Conservation (phyloP, 2,888 invertebrate genomes). For the Metellina segmentata region DNA sequence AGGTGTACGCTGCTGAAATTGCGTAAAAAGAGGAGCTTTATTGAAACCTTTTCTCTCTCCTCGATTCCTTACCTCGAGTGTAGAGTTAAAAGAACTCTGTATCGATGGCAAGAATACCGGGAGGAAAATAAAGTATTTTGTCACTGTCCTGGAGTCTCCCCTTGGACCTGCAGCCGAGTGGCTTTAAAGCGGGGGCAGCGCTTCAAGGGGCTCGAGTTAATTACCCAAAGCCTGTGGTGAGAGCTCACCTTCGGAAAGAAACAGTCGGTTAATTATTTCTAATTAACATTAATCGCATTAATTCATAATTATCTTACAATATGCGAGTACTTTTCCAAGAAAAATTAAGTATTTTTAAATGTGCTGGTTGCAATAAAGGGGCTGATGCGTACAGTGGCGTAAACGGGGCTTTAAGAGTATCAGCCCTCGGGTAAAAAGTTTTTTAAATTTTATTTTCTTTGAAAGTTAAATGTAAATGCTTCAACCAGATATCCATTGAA, state of each 20-base stretch:
- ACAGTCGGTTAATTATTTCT: neutral
- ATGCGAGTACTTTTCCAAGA: neutral
- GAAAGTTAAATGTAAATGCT: no score
- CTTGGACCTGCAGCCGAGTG: no score
- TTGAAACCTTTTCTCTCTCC: constrained; percentile 9
- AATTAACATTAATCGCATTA: constrained; percentile 1
- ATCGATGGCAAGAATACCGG: neutral
- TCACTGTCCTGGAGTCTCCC: no score
- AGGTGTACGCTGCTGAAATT: constrained; percentile 44
- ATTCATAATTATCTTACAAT: neutral
- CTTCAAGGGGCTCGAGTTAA: neutral
- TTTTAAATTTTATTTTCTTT: no score
- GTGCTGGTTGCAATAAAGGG: no score
- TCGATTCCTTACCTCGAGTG: constrained; percentile 12
- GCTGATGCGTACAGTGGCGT: no score
- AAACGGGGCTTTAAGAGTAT: no score
- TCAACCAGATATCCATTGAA: no score
- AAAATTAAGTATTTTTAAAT: no score
- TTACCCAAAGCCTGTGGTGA: neutral
- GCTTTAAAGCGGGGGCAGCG: neutral
- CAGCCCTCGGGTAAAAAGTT: no score
- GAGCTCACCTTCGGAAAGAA: neutral
- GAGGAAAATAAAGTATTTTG: no score
- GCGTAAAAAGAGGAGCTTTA: constrained; percentile 24
- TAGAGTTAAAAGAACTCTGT: neutral